Percentiles rank a stretch among this genome's conserved stretches.
These are phyloP conservation scores for Liopterus haemorrhoidalis DNA, from an alignment of 2,888 invertebrate species.

Conservation along the genomic window DNA sequence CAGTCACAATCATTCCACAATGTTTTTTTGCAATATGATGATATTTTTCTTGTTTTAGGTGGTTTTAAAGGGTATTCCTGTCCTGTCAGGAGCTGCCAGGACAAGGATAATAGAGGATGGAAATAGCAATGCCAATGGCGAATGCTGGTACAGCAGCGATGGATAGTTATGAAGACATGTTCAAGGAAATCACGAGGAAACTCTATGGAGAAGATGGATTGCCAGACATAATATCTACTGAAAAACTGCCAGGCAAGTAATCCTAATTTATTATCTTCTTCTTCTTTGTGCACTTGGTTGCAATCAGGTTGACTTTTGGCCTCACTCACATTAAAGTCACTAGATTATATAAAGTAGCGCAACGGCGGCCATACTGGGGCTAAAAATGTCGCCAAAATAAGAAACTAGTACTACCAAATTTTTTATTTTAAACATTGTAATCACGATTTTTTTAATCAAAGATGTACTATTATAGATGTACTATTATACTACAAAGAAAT, in stretches of 20 bases:
- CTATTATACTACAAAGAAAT: no score
- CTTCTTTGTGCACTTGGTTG: conserved; percentile 26
- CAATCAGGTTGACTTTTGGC: no score
- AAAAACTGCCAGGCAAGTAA: conserved; percentile 36
- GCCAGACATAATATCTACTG: conserved; percentile 42
- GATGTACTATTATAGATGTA: no score
- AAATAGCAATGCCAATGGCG: conserved; percentile 54
- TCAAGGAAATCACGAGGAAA: conserved; percentile 87
- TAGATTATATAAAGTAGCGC: no score
- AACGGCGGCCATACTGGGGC: no score
- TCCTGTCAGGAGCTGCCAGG: conserved; percentile 25
- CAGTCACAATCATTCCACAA: conserved; percentile 23
- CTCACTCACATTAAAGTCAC: no score
- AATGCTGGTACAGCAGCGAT: conserved; percentile 48
- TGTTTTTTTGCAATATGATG: no score
- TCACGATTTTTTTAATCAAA: no score
- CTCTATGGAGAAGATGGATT: conserved; percentile 76
- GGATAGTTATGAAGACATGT: conserved; percentile 77
- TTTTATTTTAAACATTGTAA: no score
- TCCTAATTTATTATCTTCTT: conserved; percentile 33
- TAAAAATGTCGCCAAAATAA: no score
- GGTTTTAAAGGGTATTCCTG: conserved; percentile 20
- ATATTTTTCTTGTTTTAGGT: conserved; percentile 9
- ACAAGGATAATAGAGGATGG: conserved; percentile 38
- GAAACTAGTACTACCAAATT: no score